phyloP scores from a whole-genome alignment of 2,113 vertebrate genomes.

The Copsychus sechellarum region DNA sequence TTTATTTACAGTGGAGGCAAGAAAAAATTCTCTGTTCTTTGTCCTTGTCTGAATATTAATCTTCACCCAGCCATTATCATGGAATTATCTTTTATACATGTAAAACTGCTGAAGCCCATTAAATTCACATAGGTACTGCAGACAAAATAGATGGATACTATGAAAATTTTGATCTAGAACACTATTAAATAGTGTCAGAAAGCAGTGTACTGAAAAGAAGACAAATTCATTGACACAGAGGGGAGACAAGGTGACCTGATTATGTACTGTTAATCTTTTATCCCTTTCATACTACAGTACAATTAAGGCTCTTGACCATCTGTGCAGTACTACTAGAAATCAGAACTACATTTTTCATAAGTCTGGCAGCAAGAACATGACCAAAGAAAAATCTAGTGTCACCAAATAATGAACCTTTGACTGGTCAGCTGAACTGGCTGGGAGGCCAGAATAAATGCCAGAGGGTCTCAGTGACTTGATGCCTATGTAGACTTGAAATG shows the following conservation, averaged over 20 bases:
- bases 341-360: background rate
- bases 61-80: background rate
- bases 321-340: background rate
- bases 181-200: background rate
- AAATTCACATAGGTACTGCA: background rate
- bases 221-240: background rate
- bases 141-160: background rate
- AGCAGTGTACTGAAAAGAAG: background rate
- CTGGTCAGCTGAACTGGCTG: background rate
- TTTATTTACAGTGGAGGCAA: background rate
- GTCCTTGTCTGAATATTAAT: background rate
- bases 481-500: background rate
- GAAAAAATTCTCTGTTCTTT: background rate
- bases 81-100: background rate
- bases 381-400: background rate
- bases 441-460: background rate
- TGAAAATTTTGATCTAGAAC: background rate
- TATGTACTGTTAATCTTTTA: background rate
- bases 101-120: background rate
- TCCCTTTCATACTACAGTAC: background rate
- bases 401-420: background rate
- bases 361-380: background rate
- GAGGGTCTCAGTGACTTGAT: background rate
- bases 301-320: background rate
- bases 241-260: background rate